A percentile compares a stretch with the other conserved stretches of the same genome.
Evolutionary conservation across 2,888 invertebrate genomes (phyloP).

Genomic region (Xestoiulus laeticollis): DNA sequence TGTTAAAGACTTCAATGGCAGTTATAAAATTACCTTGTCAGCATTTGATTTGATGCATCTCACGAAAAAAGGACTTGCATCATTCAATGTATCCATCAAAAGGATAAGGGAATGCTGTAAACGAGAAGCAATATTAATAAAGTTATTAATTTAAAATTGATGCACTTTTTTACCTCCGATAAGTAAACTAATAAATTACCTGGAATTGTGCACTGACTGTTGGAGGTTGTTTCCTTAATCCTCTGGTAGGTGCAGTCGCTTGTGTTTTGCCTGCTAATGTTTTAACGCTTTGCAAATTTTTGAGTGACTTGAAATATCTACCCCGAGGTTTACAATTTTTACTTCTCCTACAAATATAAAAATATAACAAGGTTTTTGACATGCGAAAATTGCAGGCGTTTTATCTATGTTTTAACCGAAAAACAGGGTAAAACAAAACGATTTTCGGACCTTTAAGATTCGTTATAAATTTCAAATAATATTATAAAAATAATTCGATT

Average conservation of each 20-base stretch:
- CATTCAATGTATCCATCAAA: slow-evolving; percentile 92
- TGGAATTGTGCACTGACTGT: slow-evolving; percentile 93
- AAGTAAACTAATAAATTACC: slow-evolving; percentile 58
- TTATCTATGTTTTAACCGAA: no score
- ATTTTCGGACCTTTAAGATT: no score
- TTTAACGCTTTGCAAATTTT: slow-evolving; percentile 91
- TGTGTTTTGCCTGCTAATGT: slow-evolving; percentile 83
- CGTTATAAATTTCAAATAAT: no score
- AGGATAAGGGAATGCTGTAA: slow-evolving; percentile 85
- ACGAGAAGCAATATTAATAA: slow-evolving; percentile 45
- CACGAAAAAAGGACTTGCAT: slow-evolving; percentile 85
- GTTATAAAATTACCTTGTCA: slow-evolving; percentile 72
- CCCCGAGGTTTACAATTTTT: slow-evolving; percentile 84
- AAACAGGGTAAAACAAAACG: no score
- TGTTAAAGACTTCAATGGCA: slow-evolving; percentile 26
- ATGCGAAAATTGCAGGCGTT: no score
- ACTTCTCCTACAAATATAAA: slow-evolving; percentile 77
- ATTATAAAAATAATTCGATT: no score
- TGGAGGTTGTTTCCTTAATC: slow-evolving; percentile 83
- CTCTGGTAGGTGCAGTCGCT: slow-evolving; percentile 62
- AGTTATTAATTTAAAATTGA: not conserved
- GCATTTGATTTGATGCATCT: slow-evolving; percentile 96
- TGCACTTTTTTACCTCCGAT: not conserved
- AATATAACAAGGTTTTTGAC: no score
- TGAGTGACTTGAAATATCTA: slow-evolving; percentile 80